Percentiles rank a stretch among this genome's conserved stretches.
These are phyloP conservation scores for Halichondria panicea DNA, from an alignment of 37 sponge, comb jelly and placozoan species.

Conservation along the genomic window DNA sequence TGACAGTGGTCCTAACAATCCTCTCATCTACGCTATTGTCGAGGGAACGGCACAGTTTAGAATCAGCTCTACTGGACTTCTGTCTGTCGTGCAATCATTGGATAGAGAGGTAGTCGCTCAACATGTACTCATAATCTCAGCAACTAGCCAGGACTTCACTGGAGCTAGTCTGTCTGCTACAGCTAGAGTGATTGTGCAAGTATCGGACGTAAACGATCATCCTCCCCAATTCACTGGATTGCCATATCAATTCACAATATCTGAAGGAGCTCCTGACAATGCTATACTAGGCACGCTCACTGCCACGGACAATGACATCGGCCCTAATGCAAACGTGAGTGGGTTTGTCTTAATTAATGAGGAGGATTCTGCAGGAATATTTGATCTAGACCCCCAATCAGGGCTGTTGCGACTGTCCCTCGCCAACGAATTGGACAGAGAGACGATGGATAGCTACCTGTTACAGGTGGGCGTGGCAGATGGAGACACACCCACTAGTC, in stretches of 20 bases:
- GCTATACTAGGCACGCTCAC: constrained; percentile 9
- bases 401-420: not conserved
- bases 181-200: constrained; percentile 19
- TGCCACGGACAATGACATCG: constrained; percentile 35
- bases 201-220: constrained; percentile 39
- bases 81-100: constrained; percentile 16
- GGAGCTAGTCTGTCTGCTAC: constrained; percentile 23
- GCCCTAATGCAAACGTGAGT: constrained; percentile 32
- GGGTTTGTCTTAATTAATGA: constrained; percentile 7
- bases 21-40: constrained; percentile 13
- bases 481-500: constrained; percentile 21
- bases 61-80: constrained; percentile 10
- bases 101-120: constrained; percentile 44
- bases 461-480: constrained; percentile 34
- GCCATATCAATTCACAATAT: constrained; percentile 19
- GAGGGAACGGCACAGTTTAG: constrained; percentile 8
- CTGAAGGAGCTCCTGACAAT: constrained; percentile 13
- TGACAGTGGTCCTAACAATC: constrained; percentile 29
- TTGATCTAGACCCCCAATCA: constrained; percentile 14
- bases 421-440: constrained; percentile 30
- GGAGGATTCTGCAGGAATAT: constrained; percentile 8
- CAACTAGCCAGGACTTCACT: constrained; percentile 18
- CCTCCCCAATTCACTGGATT: constrained; percentile 22
- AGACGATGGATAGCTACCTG: constrained; percentile 10
- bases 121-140: constrained; percentile 37